Conservation (phyloP, 2,113 vertebrate species). For the Eubucco bourcierii region DNA sequence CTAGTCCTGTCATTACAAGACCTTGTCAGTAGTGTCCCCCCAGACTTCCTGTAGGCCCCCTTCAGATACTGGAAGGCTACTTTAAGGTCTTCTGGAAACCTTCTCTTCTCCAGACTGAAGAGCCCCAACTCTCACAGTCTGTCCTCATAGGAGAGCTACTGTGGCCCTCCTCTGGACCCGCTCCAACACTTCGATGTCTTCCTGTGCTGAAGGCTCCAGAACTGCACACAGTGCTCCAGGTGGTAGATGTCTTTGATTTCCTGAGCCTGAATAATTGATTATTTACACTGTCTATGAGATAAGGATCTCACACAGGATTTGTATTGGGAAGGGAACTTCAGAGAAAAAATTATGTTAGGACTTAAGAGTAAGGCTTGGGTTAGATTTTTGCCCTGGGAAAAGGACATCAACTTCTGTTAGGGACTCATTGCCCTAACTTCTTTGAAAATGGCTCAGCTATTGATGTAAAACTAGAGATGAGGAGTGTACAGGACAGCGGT, state of each 20-base stretch:
- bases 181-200: no score
- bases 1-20: no score
- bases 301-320: not conserved
- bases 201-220: no score
- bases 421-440: not conserved
- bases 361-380: not conserved
- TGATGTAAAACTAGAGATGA: not conserved
- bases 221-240: no score
- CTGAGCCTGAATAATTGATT: not conserved
- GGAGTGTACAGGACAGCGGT: not conserved
- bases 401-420: not conserved
- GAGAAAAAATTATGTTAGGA: not conserved
- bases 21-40: no score
- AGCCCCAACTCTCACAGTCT: no score
- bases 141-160: no score
- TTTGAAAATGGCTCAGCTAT: not conserved
- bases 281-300: not conserved
- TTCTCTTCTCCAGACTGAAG: no score
- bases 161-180: no score
- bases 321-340: not conserved
- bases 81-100: no score
- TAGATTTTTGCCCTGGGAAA: not conserved
- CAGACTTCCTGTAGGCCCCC: no score
- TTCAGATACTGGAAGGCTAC: no score
- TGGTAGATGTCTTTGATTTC: not conserved